These are phyloP conservation scores for Brachyhypopomus occidentalis DNA, from an alignment of 2,113 vertebrate species.

Conservation along the genomic window DNA sequence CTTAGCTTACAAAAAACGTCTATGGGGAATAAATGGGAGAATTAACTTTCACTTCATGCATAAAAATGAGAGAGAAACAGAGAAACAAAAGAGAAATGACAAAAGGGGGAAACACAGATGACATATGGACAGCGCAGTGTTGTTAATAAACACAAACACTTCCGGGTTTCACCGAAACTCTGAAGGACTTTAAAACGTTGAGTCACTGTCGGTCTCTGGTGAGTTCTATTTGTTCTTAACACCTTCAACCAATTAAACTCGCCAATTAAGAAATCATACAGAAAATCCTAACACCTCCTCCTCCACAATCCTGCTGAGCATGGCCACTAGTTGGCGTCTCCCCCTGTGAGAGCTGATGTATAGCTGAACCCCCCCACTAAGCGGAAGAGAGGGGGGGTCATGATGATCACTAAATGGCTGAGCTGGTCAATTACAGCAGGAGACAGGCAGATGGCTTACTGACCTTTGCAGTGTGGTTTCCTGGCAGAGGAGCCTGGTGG, in stretches of 20 bases:
- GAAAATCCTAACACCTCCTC: conserved; percentile 37
- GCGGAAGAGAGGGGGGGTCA: conserved; percentile 55
- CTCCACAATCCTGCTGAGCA: conserved; percentile 14
- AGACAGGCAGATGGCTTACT: conserved; percentile 63
- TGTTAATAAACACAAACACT: no score
- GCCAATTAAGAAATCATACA: conserved; percentile 62
- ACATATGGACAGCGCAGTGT: neutral
- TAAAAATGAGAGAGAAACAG: neutral
- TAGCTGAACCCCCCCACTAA: conserved; percentile 59
- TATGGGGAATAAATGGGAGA: conserved; percentile 17
- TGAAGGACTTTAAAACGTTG: neutral
- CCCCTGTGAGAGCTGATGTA: conserved; percentile 56
- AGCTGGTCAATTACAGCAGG: conserved; percentile 68
- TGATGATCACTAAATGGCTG: conserved; percentile 75
- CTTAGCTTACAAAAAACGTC: conserved; percentile 19
- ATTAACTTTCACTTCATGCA: neutral
- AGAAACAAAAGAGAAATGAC: conserved; percentile 1
- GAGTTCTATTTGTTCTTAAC: conserved; percentile 27
- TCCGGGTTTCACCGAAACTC: neutral
- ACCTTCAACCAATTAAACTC: conserved; percentile 41
- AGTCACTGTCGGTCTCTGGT: conserved; percentile 25
- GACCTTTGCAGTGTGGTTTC: conserved; percentile 70
- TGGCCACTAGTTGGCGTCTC: conserved; percentile 55
- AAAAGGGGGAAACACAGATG: neutral
- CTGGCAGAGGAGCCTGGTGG: conserved; percentile 49